Percentiles rank a stretch among this genome's conserved stretches.
These are phyloP conservation scores for Cathartes aura DNA, from an alignment of 2,113 vertebrate species.

Conservation along the genomic window DNA sequence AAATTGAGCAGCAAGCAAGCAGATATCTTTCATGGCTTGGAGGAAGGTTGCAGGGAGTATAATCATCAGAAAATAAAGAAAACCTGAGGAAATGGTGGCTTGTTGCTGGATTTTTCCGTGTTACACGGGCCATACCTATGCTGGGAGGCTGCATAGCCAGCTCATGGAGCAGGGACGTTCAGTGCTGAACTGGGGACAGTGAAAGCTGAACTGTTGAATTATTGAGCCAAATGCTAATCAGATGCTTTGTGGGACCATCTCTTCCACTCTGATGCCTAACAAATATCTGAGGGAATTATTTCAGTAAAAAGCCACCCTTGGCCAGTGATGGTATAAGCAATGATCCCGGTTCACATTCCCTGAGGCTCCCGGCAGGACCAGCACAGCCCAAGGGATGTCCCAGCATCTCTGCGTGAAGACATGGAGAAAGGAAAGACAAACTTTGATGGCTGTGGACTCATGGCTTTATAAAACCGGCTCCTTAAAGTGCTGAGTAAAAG, in stretches of 20 bases:
- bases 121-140: accelerated
- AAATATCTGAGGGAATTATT: neutral
- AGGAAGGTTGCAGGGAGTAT: neutral
- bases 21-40: neutral
- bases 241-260: neutral
- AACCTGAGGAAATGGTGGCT: neutral
- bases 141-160: neutral
- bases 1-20: neutral
- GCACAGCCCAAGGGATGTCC: neutral
- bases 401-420: neutral
- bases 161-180: neutral
- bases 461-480: neutral
- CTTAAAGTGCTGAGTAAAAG: neutral
- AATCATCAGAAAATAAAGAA: neutral
- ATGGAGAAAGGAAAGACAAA: neutral
- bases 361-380: neutral
- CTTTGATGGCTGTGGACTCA: neutral
- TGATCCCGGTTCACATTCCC: neutral
- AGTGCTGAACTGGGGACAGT: neutral
- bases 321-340: neutral
- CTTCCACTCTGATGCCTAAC: neutral
- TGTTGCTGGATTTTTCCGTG: neutral
- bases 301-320: neutral
- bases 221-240: neutral
- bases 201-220: neutral